Base-by-base conservation (phyloP, 2,888 invertebrate species). In the Drosophila infuscata region DNA sequence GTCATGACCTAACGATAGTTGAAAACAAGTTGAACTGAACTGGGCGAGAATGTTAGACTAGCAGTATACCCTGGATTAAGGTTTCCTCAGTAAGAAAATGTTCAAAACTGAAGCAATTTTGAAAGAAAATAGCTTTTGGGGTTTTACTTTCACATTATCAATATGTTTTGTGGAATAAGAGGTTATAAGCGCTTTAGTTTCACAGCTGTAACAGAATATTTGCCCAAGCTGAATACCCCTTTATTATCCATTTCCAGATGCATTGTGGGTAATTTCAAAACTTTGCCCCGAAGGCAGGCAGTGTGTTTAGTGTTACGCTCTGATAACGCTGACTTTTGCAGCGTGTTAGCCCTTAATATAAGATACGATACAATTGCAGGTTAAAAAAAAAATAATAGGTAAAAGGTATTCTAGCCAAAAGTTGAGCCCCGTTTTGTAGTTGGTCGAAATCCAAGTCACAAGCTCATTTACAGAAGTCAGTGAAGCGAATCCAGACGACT, bases 241-340 rank as follows among this genome's bases (percentile, higher is more conserved):
- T 46, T 46, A 12, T 1, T 20, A 2, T 15, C 3, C 20, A 20
- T 8, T 20, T 8, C 12, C 20, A 20, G 46, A 46, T 46, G 20
- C 25, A 46, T 8, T 25, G 20, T 15, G 15, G 20, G 4, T 25
- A 46, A 15, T 8, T 15, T 15, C 20, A 25, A 25, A 8, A 46
- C 20, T 41, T 41, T 41, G 15, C 30, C 3, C 9, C 20, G n/a
- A 35, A 61, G 62, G 11, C 7, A 36, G 30, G 30, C 11, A 29
- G 57, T 53, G 60, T 64, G 11, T 62, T 60, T 67, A 33, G 38
- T 30, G 79, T 83, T 71, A 72, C 82, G 83, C 89, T 84, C 83
- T 89, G 67, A 84, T 84, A 76, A 79, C 63, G 46, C 8, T n/a
- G 3, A 17, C 57, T 61, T 53, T 29, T 6, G 17, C 36, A 36